Conservation (phyloP, 30 jellyfish, hydroid and myxozoan species). For the Aurelia sp. region DNA sequence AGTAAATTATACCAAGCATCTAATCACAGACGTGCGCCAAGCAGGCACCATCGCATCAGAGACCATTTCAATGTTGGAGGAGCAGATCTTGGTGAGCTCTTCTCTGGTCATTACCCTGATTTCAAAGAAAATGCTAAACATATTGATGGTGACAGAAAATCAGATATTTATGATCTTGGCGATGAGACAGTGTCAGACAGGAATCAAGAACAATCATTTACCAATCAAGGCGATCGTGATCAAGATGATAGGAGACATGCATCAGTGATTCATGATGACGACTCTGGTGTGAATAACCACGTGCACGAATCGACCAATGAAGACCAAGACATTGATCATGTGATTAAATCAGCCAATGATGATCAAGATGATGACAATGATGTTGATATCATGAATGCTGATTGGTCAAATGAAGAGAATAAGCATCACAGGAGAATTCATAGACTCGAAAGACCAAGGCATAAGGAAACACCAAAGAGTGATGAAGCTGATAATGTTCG, state of each 20-base stretch:
- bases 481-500: neutral
- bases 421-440: conserved; percentile 2
- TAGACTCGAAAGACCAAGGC: neutral
- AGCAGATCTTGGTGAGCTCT: no score
- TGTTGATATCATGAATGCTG: neutral
- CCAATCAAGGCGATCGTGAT: no score
- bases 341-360: conserved; percentile 30
- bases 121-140: no score
- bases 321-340: conserved; percentile 1
- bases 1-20: no score
- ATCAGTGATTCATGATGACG: conserved; percentile 21
- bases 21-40: no score
- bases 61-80: no score
- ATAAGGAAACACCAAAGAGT: no score
- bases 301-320: neutral
- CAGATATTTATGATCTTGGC: conserved; percentile 23
- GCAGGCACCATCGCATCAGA: no score
- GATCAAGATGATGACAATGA: conserved; percentile 50
- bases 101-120: no score
- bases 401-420: neutral
- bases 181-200: conserved; percentile 27
- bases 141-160: no score
- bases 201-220: neutral
- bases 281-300: neutral
- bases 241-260: no score